phyloP scores from a whole-genome alignment of 2,888 invertebrate species.

The Thumatha senex region DNA sequence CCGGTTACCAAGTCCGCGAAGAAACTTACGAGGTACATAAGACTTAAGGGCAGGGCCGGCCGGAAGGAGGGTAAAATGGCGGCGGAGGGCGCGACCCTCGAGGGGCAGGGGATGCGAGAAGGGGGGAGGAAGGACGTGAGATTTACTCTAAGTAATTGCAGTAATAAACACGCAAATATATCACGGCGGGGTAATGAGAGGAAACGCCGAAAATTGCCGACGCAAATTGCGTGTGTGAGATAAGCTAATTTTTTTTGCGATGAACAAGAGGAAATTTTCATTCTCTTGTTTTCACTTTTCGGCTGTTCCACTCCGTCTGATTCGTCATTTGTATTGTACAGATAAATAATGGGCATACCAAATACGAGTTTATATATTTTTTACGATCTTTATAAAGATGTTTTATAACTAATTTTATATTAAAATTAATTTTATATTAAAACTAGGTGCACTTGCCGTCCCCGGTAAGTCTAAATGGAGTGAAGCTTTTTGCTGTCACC shows the following conservation, averaged over 20 bases:
- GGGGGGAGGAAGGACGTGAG: slow-evolving; percentile 81
- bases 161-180: slow-evolving; percentile 84
- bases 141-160: slow-evolving; percentile 85
- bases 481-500: no score
- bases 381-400: not conserved
- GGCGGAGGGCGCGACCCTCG: slow-evolving; percentile 79
- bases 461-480: no score
- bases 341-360: slow-evolving; percentile 12
- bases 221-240: slow-evolving; percentile 83
- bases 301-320: slow-evolving; percentile 30
- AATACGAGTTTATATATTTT: not conserved
- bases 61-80: slow-evolving; percentile 81
- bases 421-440: no score
- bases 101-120: slow-evolving; percentile 44
- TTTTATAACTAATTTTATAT: not conserved
- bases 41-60: slow-evolving; percentile 82
- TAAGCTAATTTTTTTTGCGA: slow-evolving; percentile 73
- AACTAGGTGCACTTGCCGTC: no score
- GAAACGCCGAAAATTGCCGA: slow-evolving; percentile 80
- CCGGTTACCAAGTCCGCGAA: slow-evolving; percentile 82
- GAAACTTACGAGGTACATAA: slow-evolving; percentile 83
- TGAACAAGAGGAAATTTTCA: slow-evolving; percentile 33
- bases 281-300: slow-evolving; percentile 34
- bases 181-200: slow-evolving; percentile 82
- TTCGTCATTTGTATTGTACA: slow-evolving; percentile 30